A percentile compares a stretch with the other conserved stretches of the same genome.
Evolutionary conservation across 2,113 vertebrate genomes (phyloP).

Genomic region (Erythrocercus mccallii): DNA sequence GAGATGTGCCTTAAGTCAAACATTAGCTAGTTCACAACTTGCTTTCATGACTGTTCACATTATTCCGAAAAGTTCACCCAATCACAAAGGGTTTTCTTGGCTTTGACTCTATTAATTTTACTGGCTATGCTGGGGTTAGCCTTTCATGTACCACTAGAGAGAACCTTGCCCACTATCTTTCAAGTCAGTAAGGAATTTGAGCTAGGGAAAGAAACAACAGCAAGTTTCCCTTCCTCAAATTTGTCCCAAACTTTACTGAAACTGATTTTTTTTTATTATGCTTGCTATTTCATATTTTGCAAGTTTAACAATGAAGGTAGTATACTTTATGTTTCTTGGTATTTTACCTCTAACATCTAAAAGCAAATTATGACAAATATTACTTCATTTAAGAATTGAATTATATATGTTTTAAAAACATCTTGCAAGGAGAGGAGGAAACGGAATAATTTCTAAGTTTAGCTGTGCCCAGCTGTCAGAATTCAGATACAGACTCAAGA

Average conservation of each 20-base stretch:
- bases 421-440: not conserved
- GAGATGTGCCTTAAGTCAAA: not conserved
- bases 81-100: not conserved
- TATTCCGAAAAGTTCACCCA: not conserved
- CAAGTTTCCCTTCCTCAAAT: not conserved
- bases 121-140: not conserved
- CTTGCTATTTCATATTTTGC: not conserved
- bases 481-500: not conserved
- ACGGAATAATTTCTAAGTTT: not conserved
- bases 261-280: not conserved
- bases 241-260: not conserved
- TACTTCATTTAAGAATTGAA: conserved; percentile 1
- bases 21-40: not conserved
- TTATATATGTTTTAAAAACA: not conserved
- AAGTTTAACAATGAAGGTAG: not conserved
- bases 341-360: not conserved
- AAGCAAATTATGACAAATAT: conserved; percentile 2
- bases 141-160: not conserved
- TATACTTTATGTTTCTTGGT: not conserved
- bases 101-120: not conserved
- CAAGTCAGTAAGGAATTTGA: not conserved
- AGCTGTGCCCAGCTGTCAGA: not conserved
- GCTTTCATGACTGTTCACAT: not conserved
- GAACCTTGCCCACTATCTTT: not conserved
- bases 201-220: not conserved